Evolutionary conservation across 2,888 invertebrate species (phyloP), one percentile per base, ranked within the genome.

Genomic region (Phyllotreta cruciferae): DNA sequence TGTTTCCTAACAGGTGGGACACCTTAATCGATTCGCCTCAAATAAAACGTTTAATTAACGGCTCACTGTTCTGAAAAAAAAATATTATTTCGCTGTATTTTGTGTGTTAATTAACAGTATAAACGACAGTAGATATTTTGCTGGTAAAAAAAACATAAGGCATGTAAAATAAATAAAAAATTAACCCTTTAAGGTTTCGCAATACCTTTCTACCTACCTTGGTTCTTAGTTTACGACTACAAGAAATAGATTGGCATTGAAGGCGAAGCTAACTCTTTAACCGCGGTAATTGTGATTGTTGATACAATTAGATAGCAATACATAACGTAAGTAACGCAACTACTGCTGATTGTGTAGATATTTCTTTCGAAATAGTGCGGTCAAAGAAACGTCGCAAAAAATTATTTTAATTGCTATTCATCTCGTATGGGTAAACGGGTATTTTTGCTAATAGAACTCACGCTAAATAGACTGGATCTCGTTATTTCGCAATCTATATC

Each of bases 301-400:
- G 75, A 75, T 77, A 77, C 78, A 78, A 77, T 77, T 78, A 78
- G 77, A 78, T 77, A 75, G 76, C 75, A 76, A 77, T 74, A 76
- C 71, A 66, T 66, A 60, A 76, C 71, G 67, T 63, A 75, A 71
- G 67, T 64, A 66, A 66, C 62, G 64, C 54, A 65, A 63, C 65
- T 68, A 65, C 70, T 71, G 71, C 62, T 64, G 73, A 73, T 73
- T 70, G 70, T 73, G 63, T 65, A 57, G 50, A 54, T 60, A 56
- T 64, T 64, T 52, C 50, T 64, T 60, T 64, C 44, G 52, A 52
- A 56, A 60, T 64, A 64, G 64, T 64, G 39, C 60, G 47, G 64
- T 64, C 42, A 60, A 55, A 60, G 34, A 47, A 47, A 58, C 45
- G 35, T 42, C 44, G 13, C 36, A 61, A 39, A 45, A 62, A 56